Evolutionary conservation across 2,888 invertebrate genomes (phyloP), one percentile per base, ranked within the genome.

Genomic region (Sphinx pinastri): DNA sequence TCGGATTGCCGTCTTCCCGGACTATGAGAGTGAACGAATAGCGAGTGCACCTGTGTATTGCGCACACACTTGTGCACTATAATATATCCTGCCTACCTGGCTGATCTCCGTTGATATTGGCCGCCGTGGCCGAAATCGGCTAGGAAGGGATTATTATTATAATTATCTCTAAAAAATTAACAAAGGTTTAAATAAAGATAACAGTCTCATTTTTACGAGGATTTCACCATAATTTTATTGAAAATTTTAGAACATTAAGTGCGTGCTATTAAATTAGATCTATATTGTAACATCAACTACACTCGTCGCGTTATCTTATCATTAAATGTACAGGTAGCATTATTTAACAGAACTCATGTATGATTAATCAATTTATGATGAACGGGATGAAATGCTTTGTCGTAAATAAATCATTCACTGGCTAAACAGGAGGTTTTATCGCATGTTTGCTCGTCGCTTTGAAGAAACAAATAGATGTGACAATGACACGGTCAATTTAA

Each of bases 291-390:
- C 70, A 77, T 77, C 77, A 73, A 63, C 70, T 69, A 74, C 77
- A 78, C 72, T 74, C 78, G 75, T 74, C 74, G 60, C 69, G 71
- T 79, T 87, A 88, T 87, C 88, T 91, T 92, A 92, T 93, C 90
- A 74, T 70, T 74, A 80, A 83, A 82, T 83, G 81, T 76, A 84
- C 84, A 84, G 82, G 91, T 88, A 88, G 90, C 86, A 72, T 69
- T 89, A 81, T 90, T 88, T 88, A 77, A 80, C 75, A 72, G 72
- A 78, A 79, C 76, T 75, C 52, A 47, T 72, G 78, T 77, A 77
- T 89, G 86, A 86, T 85, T 87, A 88, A 92, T 91, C 88, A 90
- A 88, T 89, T 84, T 81, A 82, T 79, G 82, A 84, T 81, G 73
- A 86, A 83, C 78, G 74, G 82, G 82, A 86, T 81, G 85, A 84